Evolutionary conservation across 2,888 invertebrate genomes (phyloP).

Genomic region (Meiosimyza decipiens): DNA sequence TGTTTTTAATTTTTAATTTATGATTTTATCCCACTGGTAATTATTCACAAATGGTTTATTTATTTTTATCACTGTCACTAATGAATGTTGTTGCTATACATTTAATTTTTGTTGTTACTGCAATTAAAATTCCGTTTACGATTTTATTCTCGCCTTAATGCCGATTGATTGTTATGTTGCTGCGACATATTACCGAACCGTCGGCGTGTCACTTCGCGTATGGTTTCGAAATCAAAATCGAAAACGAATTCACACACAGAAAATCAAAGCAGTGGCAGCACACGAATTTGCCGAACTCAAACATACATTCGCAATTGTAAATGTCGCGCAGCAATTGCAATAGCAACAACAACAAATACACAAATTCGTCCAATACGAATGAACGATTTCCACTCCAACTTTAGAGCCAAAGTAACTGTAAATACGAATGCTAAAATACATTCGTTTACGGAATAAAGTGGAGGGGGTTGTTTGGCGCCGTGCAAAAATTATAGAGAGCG

Average conservation of each 20-base stretch:
- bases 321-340: constrained; percentile 37
- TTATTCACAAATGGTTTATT: no score
- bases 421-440: constrained; percentile 35
- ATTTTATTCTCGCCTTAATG: constrained; percentile 20
- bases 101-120: constrained; percentile 34
- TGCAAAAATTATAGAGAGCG: no score
- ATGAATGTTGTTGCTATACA: constrained; percentile 10
- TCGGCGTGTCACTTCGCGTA: constrained; percentile 62
- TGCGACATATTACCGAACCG: constrained; percentile 52
- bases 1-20: no score
- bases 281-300: constrained; percentile 41
- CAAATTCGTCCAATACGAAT: constrained; percentile 33
- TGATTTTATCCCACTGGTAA: no score
- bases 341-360: constrained; percentile 24
- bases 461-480: no score
- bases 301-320: constrained; percentile 35
- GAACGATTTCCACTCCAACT: constrained; percentile 31
- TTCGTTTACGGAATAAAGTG: neutral
- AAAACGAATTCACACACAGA: constrained; percentile 54
- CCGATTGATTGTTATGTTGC: constrained; percentile 36
- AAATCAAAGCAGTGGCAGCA: constrained; percentile 44
- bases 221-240: constrained; percentile 54
- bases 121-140: constrained; percentile 27
- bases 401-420: constrained; percentile 21
- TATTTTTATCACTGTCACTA: constrained; percentile 29